These are phyloP conservation scores for Ophioderma brevispina DNA, from an alignment of 35 echinoderm and acorn worm genomes.

Conservation along the genomic window DNA sequence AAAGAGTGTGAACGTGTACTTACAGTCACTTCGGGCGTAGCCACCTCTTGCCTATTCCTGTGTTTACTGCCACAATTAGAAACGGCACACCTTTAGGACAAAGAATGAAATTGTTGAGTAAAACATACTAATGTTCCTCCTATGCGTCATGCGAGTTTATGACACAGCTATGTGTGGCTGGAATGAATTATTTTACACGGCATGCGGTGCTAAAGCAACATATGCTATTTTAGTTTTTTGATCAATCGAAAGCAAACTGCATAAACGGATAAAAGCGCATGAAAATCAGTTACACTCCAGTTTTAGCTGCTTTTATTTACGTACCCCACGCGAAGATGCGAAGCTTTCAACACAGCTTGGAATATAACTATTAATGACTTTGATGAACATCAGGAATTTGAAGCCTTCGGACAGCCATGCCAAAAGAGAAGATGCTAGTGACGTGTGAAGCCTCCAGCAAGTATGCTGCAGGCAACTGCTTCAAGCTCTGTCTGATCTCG, in stretches of 20 bases:
- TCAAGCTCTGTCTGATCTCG: neutral
- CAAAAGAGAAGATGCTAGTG: slow-evolving; percentile 69
- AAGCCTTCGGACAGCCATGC: slow-evolving; percentile 90
- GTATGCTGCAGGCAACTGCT: slow-evolving; percentile 6
- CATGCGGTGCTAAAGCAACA: no score
- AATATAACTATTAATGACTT: slow-evolving; percentile 19
- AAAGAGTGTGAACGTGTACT: no score
- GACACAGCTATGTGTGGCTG: no score
- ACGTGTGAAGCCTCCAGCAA: slow-evolving; percentile 75
- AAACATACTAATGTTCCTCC: no score
- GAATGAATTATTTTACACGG: no score
- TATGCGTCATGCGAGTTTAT: no score
- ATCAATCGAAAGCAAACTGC: no score
- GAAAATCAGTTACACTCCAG: no score
- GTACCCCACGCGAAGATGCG: slow-evolving; percentile 25
- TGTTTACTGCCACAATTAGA: slow-evolving; percentile 21
- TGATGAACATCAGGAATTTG: slow-evolving; percentile 79
- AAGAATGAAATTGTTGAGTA: no score
- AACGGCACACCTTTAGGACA: neutral
- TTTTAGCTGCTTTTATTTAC: no score
- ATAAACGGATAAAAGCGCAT: no score
- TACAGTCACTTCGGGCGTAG: slow-evolving; percentile 32
- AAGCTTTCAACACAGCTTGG: slow-evolving; percentile 12
- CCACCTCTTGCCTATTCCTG: neutral
- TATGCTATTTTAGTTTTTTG: no score